Conservation (phyloP, 2,888 invertebrate genomes). For the Dryadula phaetusa region DNA sequence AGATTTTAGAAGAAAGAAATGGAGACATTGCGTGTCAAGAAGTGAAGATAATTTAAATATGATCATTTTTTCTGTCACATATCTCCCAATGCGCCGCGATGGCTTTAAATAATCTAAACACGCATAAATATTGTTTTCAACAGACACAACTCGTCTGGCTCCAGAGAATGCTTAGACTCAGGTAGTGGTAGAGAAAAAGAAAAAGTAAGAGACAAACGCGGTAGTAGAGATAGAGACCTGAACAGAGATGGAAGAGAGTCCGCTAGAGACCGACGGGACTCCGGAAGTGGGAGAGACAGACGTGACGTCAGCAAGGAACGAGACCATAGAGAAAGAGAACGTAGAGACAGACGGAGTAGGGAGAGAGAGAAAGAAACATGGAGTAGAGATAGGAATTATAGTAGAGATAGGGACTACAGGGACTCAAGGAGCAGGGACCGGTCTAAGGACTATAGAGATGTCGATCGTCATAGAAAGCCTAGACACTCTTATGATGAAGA, state of each 20-base stretch:
- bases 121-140: conserved; percentile 3
- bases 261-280: conserved; percentile 76
- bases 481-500: conserved; percentile 88
- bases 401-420: conserved; percentile 71
- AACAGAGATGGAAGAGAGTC: conserved; percentile 65
- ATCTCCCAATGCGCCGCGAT: too few relatives aligned
- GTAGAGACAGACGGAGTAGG: conserved; percentile 66
- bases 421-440: conserved; percentile 76
- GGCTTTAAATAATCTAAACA: too few relatives aligned
- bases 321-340: conserved; percentile 63
- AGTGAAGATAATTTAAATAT: too few relatives aligned
- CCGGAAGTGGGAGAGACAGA: conserved; percentile 76
- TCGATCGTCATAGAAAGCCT: conserved; percentile 84
- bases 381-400: conserved; percentile 78
- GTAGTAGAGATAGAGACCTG: conserved; percentile 73
- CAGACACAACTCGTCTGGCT: conserved; percentile 79
- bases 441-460: conserved; percentile 78
- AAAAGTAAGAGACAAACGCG: conserved; percentile 70
- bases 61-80: too few relatives aligned
- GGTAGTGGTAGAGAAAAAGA: conserved; percentile 81
- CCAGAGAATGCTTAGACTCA: conserved; percentile 77
- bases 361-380: conserved; percentile 72
- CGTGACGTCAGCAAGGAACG: conserved; percentile 69
- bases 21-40: too few relatives aligned
- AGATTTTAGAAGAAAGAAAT: too few relatives aligned